These are phyloP conservation scores for Rafetus swinhoei DNA, from an alignment of 2,113 vertebrate genomes.

Conservation along the genomic window DNA sequence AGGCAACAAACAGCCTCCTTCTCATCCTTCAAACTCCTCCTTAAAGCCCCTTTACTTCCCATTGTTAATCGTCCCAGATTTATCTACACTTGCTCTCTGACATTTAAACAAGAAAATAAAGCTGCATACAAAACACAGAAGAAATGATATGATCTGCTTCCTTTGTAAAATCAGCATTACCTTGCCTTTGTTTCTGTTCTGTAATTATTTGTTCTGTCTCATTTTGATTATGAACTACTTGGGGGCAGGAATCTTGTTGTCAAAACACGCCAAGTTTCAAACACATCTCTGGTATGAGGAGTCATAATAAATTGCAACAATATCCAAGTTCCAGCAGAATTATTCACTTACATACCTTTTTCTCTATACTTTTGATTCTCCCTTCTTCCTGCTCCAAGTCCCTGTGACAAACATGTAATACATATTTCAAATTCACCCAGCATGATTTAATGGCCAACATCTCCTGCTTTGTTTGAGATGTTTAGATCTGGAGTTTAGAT, in stretches of 20 bases:
- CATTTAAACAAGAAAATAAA: not conserved
- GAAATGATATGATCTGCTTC: not conserved
- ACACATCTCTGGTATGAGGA: not conserved
- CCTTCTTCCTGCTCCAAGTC: not conserved
- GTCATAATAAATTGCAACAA: not conserved
- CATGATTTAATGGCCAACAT: not conserved
- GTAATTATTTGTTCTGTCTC: not conserved
- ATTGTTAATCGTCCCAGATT: not conserved
- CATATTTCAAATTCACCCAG: not conserved
- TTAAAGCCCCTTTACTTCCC: not conserved
- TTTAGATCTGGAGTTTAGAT: not conserved
- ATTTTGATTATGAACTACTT: not conserved
- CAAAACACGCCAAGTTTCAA: not conserved
- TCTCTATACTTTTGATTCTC: not conserved
- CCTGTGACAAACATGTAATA: not conserved
- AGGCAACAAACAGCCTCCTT: not conserved
- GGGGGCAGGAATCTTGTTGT: not conserved
- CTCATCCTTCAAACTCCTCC: not conserved
- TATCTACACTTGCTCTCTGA: not conserved
- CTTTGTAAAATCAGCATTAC: not conserved
- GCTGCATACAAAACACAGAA: not conserved
- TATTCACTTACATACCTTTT: not conserved
- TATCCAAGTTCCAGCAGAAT: not conserved
- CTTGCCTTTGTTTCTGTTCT: not conserved
- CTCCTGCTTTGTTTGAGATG: no score